These are phyloP conservation scores for Laticauda colubrina DNA, from an alignment of 2,113 vertebrate species.

Conservation along the genomic window DNA sequence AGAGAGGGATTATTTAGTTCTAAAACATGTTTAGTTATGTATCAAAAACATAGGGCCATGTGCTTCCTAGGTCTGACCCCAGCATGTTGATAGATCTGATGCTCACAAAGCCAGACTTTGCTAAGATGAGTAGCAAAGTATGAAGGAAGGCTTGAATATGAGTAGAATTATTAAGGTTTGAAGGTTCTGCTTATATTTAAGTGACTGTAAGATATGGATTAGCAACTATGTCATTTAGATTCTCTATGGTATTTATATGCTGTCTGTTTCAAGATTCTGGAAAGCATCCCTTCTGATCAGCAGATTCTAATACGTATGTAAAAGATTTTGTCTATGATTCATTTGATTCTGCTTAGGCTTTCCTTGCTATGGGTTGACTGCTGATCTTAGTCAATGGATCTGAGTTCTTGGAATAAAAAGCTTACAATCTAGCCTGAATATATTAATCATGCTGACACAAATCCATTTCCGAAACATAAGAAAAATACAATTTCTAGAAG, in stretches of 20 bases:
- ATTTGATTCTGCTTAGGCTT: neutral
- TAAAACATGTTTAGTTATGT: neutral
- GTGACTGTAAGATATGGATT: neutral
- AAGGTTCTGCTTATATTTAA: neutral
- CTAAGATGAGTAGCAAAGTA: neutral
- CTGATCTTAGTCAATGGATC: neutral
- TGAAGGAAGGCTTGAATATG: neutral
- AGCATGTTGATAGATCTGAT: neutral
- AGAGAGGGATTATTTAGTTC: neutral
- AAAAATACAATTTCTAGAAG: conserved; percentile 51
- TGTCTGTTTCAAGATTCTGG: neutral
- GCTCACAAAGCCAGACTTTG: neutral
- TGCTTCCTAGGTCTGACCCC: neutral
- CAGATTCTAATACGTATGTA: neutral
- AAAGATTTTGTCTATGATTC: neutral
- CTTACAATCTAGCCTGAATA: neutral
- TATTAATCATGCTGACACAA: conserved; percentile 18
- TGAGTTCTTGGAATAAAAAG: neutral
- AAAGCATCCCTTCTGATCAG: neutral
- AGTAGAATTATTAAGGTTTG: neutral
- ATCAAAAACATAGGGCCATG: neutral
- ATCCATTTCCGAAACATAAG: neutral
- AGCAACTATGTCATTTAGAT: neutral
- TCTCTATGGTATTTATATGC: neutral
- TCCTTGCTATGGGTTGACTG: neutral